Conservation (phyloP, 1,140 invertebrate genomes). For the Brachionus sp. region DNA sequence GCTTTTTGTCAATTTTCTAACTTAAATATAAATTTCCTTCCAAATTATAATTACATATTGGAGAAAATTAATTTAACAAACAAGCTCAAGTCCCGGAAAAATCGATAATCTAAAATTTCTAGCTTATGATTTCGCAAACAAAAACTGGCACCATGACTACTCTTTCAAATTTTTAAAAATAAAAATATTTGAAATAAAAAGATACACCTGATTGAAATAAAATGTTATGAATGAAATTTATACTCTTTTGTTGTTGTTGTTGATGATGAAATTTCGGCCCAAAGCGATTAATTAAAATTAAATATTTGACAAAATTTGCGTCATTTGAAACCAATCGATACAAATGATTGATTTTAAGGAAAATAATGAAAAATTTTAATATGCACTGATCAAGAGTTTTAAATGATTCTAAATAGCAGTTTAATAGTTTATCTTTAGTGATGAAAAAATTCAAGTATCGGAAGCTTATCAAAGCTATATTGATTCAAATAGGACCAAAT, state of each 20-base stretch:
- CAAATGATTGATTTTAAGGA: neutral
- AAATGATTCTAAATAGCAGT: neutral
- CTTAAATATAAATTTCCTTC: neutral
- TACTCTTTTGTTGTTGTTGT: neutral
- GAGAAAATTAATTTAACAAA: slow-evolving; percentile 1
- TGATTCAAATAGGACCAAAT: neutral
- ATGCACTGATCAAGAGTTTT: neutral
- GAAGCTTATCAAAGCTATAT: neutral
- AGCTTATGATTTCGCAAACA: neutral
- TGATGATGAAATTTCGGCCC: neutral
- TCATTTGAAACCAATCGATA: neutral
- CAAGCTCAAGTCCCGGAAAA: neutral
- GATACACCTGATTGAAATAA: neutral
- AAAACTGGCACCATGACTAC: neutral
- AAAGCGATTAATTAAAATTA: neutral
- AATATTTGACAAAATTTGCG: neutral
- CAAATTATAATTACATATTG: neutral
- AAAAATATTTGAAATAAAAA: neutral
- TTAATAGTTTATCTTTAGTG: neutral
- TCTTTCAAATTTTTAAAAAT: neutral
- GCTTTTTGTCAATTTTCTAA: neutral
- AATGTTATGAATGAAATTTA: neutral
- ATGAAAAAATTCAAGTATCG: neutral
- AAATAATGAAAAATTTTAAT: neutral
- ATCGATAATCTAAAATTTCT: neutral